Percentiles rank a stretch among this genome's conserved stretches.
These are phyloP conservation scores for Aphelinus atriplicis DNA, from an alignment of 1,140 invertebrate species.

Conservation along the genomic window DNA sequence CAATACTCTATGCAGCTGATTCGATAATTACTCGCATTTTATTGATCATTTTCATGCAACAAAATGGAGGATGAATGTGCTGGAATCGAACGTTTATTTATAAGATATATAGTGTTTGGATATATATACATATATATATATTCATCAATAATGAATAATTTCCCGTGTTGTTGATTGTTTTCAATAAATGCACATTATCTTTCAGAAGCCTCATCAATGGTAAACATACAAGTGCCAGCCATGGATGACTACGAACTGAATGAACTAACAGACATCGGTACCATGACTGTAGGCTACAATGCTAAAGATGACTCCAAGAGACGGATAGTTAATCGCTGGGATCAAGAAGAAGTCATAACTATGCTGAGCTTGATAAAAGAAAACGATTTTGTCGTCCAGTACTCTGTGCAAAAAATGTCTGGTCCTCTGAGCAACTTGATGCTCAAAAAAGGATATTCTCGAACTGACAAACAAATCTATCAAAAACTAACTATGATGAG, in stretches of 20 bases:
- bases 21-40: too few relatives aligned
- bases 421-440: constrained; percentile 41
- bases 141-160: too few relatives aligned
- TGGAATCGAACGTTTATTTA: too few relatives aligned
- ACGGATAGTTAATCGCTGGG: constrained; percentile 43
- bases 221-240: constrained; percentile 32
- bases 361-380: constrained; percentile 49
- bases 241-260: constrained; percentile 36
- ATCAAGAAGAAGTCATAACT: constrained; percentile 45
- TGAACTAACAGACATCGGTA: constrained; percentile 38
- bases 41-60: too few relatives aligned
- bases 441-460: constrained; percentile 42
- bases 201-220: constrained; percentile 32
- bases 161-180: too few relatives aligned
- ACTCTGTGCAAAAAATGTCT: constrained; percentile 45
- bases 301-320: constrained; percentile 44
- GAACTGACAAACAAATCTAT: constrained; percentile 47
- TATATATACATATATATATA: too few relatives aligned
- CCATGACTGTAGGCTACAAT: constrained; percentile 41
- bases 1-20: too few relatives aligned
- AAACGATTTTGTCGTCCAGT: constrained; percentile 45
- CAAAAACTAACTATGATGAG: constrained; percentile 49
- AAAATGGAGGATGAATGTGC: too few relatives aligned
- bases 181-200: constrained; percentile 1
- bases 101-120: too few relatives aligned